Conservation (phyloP, 2,888 invertebrate species). For the Anthrax anthrax region DNA sequence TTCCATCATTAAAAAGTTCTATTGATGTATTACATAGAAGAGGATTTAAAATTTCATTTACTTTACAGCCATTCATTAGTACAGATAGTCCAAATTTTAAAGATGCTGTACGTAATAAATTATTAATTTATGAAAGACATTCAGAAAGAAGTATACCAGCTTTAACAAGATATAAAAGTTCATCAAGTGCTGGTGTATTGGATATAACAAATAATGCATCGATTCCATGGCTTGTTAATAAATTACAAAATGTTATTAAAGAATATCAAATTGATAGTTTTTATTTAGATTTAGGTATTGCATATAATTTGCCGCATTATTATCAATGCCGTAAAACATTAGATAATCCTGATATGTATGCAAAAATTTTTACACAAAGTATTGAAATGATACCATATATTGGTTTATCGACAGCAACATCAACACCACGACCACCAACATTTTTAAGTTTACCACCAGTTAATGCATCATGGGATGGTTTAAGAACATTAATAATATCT, state of each 20-base stretch:
- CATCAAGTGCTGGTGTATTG: conserved; percentile 67
- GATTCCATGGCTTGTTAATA: conserved; percentile 61
- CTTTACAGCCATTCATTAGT: conserved; percentile 81
- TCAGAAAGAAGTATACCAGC: conserved; percentile 70
- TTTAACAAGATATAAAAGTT: conserved; percentile 64
- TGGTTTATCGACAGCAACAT: conserved; percentile 71
- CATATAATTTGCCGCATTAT: conserved; percentile 75
- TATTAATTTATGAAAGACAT: conserved; percentile 67
- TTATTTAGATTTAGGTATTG: conserved; percentile 67
- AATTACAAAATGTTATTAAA: conserved; percentile 53
- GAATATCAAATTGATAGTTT: conserved; percentile 73
- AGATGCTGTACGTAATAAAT: conserved; percentile 56
- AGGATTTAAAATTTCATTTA: conserved; percentile 75
- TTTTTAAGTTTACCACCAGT: conserved; percentile 77
- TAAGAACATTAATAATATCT: conserved; percentile 70
- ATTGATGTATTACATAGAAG: conserved; percentile 67
- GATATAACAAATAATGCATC: conserved; percentile 77
- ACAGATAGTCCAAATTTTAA: conserved; percentile 73
- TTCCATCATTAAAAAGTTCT: conserved; percentile 62
- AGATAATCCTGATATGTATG: conserved; percentile 71
- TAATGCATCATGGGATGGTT: conserved; percentile 76
- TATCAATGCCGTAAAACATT: conserved; percentile 61
- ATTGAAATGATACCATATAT: conserved; percentile 48
- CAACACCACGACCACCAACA: conserved; percentile 67
- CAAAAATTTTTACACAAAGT: conserved; percentile 52